Evolutionary conservation across 2,113 vertebrate species (phyloP).

Genomic region (Cacatua alba): DNA sequence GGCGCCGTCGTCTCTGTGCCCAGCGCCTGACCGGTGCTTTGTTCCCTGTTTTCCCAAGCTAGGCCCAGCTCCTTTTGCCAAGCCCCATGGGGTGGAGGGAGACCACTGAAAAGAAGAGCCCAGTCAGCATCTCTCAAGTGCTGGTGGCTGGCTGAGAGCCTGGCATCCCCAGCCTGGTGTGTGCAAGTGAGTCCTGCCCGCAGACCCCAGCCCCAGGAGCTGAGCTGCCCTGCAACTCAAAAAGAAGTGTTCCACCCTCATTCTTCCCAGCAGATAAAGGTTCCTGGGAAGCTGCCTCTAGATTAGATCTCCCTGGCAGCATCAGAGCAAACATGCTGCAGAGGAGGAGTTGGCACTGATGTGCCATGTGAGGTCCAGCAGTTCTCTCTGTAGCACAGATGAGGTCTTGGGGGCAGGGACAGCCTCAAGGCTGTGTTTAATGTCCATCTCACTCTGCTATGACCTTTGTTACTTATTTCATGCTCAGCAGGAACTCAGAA

Average conservation of each 20-base stretch:
- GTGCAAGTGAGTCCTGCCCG: neutral
- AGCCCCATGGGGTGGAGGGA: neutral
- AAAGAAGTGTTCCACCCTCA: neutral
- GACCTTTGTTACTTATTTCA: neutral
- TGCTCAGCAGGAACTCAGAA: neutral
- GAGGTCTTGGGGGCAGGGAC: neutral
- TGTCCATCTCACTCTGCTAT: neutral
- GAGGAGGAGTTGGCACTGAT: neutral
- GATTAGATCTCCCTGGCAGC: neutral
- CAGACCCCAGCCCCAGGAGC: neutral
- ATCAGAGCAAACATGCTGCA: neutral
- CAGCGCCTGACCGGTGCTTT: neutral
- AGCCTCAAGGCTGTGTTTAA: neutral
- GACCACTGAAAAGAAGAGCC: conserved; percentile 9
- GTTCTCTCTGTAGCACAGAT: neutral
- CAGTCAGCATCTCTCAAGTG: neutral
- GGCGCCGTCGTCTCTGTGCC: neutral
- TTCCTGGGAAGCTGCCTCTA: neutral
- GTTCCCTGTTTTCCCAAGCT: conserved; percentile 10
- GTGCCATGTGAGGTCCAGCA: neutral
- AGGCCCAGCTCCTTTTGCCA: conserved; percentile 10
- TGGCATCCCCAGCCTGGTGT: accelerated
- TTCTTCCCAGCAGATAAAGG: neutral
- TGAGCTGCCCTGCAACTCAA: neutral
- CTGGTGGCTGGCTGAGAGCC: neutral